A percentile compares a stretch with the other conserved stretches of the same genome.
Conservation (phyloP, 2,797 vertebrate genomes). For the Anas bernieri region DNA sequence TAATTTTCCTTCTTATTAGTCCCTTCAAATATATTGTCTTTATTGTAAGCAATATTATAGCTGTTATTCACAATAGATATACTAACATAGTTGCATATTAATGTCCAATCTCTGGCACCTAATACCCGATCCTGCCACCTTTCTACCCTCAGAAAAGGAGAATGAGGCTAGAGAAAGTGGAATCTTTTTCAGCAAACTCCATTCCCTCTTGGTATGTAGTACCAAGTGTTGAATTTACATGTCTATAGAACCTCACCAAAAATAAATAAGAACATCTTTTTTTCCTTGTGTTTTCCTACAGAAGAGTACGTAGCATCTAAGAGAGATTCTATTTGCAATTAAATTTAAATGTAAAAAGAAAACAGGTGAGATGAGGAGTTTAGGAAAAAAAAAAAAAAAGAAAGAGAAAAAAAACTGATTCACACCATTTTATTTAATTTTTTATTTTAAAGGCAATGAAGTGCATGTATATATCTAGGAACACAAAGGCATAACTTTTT, state of each 20-base stretch:
- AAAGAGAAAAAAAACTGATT: not conserved
- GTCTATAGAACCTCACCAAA: not conserved
- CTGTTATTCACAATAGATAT: not conserved
- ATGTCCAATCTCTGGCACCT: not conserved
- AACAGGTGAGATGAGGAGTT: not conserved
- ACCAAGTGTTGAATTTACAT: not conserved
- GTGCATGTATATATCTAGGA: fast-evolving
- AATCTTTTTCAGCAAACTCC: not conserved
- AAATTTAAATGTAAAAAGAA: not conserved
- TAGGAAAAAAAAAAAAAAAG: not conserved
- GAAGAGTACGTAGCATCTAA: not conserved
- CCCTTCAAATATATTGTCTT: not conserved
- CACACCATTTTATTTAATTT: not conserved
- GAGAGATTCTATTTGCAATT: not conserved
- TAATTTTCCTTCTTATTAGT: not conserved
- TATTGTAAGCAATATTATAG: not conserved
- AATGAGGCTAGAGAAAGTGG: not conserved
- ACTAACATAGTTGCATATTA: not conserved
- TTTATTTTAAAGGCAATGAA: not conserved
- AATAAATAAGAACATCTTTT: not conserved
- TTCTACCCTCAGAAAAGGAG: not conserved
- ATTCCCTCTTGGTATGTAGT: not conserved
- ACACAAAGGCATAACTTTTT: fast-evolving
- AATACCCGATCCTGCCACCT: not conserved
- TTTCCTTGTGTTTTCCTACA: not conserved